phyloP scores from a whole-genome alignment of 2,797 vertebrate species.

The Argyrosomus regius region DNA sequence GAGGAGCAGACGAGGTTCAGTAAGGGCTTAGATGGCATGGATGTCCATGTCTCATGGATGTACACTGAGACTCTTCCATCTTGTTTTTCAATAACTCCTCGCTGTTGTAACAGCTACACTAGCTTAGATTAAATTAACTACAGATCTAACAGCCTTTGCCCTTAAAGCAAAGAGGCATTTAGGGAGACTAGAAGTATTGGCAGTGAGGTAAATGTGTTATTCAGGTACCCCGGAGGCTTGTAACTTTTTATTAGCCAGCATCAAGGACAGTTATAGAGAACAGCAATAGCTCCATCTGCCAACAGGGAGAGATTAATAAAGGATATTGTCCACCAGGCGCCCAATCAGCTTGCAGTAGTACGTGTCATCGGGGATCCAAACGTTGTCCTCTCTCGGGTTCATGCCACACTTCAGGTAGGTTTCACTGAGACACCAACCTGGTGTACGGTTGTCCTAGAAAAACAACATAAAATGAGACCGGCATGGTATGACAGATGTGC shows the following conservation, averaged over 20 bases:
- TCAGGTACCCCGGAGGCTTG: not conserved
- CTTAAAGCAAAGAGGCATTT: slow-evolving; percentile 13
- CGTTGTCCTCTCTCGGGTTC: slow-evolving; percentile 95
- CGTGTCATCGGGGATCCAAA: slow-evolving; percentile 97
- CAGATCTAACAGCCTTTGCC: not conserved
- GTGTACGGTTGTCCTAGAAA: slow-evolving; percentile 91
- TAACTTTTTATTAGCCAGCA: slow-evolving; percentile 4
- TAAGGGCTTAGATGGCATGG: not conserved
- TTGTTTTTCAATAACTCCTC: not conserved
- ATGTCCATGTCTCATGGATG: not conserved
- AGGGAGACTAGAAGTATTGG: slow-evolving; percentile 2
- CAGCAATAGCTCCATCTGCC: slow-evolving; percentile 2
- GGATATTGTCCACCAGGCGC: slow-evolving; percentile 99
- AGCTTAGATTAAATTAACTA: slow-evolving; percentile 8
- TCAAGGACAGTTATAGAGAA: not conserved
- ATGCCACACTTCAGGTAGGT: slow-evolving; percentile 96
- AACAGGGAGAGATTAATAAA: slow-evolving; percentile 68
- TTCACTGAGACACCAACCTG: slow-evolving; percentile 97
- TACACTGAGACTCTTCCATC: not conserved
- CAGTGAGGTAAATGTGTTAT: slow-evolving; percentile 20
- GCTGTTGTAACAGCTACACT: not conserved
- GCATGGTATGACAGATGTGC: not conserved
- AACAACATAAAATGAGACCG: not conserved
- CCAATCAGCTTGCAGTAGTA: slow-evolving; percentile 99
- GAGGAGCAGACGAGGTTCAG: not conserved